These are phyloP conservation scores for Chunga burmeisteri DNA, from an alignment of 2,113 vertebrate genomes.

Conservation along the genomic window DNA sequence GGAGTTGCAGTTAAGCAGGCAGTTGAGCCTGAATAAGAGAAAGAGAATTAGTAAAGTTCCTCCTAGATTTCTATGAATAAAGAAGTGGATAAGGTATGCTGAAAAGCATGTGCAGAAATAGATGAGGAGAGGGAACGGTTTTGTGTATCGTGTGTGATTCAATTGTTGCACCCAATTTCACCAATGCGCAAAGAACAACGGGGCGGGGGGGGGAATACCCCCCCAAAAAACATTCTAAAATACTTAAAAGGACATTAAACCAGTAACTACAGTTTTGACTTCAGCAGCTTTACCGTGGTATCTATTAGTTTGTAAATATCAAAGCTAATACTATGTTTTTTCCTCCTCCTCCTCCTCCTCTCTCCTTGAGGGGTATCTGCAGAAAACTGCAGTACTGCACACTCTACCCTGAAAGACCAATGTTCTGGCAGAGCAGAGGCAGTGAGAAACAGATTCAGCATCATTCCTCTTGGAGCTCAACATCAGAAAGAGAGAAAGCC, in stretches of 20 bases:
- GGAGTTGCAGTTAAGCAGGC: not conserved
- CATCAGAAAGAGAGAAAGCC: not conserved
- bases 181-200: rapidly evolving
- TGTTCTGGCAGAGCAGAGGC: not conserved
- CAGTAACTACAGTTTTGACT: not conserved
- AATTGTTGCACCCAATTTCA: not conserved
- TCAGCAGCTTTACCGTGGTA: not conserved
- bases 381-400: not conserved
- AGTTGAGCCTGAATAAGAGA: not conserved
- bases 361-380: not conserved
- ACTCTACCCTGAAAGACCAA: not conserved
- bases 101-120: not conserved
- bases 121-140: not conserved
- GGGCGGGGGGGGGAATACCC: rapidly evolving
- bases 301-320: not conserved
- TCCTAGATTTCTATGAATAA: not conserved
- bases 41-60: not conserved
- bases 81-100: not conserved
- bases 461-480: not conserved
- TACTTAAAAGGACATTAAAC: not conserved
- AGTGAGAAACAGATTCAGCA: not conserved
- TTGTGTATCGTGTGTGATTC: not conserved
- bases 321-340: not conserved
- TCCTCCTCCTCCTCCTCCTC: not conserved
- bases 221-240: not conserved